Evolutionary conservation across 2,888 invertebrate species (phyloP), one percentile per base, ranked within the genome.

Genomic region (Zygothrica quintamaculata): DNA sequence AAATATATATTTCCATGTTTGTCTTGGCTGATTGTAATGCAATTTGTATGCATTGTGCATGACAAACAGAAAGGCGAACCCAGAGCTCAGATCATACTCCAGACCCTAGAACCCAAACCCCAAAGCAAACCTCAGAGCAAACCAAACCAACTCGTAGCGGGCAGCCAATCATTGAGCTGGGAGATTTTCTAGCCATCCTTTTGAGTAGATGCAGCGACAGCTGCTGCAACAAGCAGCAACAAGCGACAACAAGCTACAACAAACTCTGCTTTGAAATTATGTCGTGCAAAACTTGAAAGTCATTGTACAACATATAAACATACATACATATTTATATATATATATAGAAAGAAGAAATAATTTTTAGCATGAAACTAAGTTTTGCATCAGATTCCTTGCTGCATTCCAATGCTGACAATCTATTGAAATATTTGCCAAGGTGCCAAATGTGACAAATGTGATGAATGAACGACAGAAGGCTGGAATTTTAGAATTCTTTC

Each of bases 1-100:
- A 65, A 67, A 85, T 82, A 72, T 82, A 72, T 75, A 78, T 71
- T 68, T 73, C 59, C 74, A 66, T 79, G 76, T 82, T 78, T 74
- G 80, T 64, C 66, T 51, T 66, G 62, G 67, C 84, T 80, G 87
- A 87, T 87, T 82, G 75, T 84, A 87, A 84, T 82, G 87, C 84
- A 82, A 82, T 87, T 82, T 77, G 81, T 84, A 82, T 87, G 84
- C 87, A 87, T 82, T 82, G 84, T 84, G 80, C 84, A 86, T 81
- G 84, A 86, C 57, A 71, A 77, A 77, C 74, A 85, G 62, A 67
- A 76, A 59, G 56, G 39, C 65, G 58, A 82, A 50, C 50, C 57
- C 56, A 59, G n/a, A n/a, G n/a, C n/a, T n/a, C n/a, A n/a, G n/a
- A n/a, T n/a, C n/a, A n/a, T n/a, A n/a, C n/a, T n/a, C n/a, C n/a